phyloP scores from a whole-genome alignment of 1,140 invertebrate genomes.

The Nephotettix cincticeps region DNA sequence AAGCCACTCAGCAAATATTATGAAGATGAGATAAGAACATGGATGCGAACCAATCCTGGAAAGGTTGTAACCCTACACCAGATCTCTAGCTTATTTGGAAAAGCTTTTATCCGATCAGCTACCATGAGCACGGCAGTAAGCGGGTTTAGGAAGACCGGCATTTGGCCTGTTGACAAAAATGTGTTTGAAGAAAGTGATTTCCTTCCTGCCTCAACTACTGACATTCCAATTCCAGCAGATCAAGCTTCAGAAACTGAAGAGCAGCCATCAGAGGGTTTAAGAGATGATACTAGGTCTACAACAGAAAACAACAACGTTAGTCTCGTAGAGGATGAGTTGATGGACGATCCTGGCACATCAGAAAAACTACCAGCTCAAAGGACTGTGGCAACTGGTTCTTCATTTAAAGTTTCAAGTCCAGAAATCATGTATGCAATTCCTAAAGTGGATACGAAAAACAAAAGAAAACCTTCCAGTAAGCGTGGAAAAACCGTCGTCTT shows the following conservation, averaged over 20 bases:
- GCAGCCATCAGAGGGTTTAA: too few relatives aligned
- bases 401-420: background rate
- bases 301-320: too few relatives aligned
- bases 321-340: too few relatives aligned
- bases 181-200: slow-evolving; percentile 36
- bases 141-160: slow-evolving; percentile 42
- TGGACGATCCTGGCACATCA: too few relatives aligned
- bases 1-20: slow-evolving; percentile 32
- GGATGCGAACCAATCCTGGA: slow-evolving; percentile 44
- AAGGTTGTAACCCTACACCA: slow-evolving; percentile 41
- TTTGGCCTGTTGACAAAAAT: slow-evolving; percentile 40
- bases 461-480: background rate
- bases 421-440: background rate
- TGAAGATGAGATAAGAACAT: slow-evolving; percentile 43
- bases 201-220: background rate
- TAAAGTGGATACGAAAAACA: background rate
- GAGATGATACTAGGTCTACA: too few relatives aligned
- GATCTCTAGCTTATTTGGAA: slow-evolving; percentile 40
- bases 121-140: slow-evolving; percentile 42
- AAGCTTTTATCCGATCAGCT: slow-evolving; percentile 39
- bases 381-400: too few relatives aligned
- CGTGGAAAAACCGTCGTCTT: slow-evolving; percentile 11
- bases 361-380: too few relatives aligned
- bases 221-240: background rate
- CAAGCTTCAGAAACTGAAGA: too few relatives aligned